Evolutionary conservation across 2,888 invertebrate species (phyloP).

Genomic region (Apotomis betuletana): DNA sequence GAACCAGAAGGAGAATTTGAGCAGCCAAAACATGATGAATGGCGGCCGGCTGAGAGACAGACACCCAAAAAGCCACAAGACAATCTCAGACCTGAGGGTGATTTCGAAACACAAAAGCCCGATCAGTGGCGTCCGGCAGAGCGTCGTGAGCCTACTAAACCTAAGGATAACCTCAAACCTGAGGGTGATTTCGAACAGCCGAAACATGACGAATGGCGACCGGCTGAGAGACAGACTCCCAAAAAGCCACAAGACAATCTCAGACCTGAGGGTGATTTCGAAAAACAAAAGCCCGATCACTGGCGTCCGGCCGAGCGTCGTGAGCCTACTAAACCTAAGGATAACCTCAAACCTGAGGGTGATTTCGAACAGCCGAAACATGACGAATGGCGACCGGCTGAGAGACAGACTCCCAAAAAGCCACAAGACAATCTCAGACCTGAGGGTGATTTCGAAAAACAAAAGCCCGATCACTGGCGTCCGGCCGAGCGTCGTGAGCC

Average conservation of each 20-base stretch:
- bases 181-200: slow-evolving; percentile 78
- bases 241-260: slow-evolving; percentile 85
- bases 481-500: too few species aligned
- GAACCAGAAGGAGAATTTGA: slow-evolving; percentile 67
- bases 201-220: slow-evolving; percentile 54
- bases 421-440: too few species aligned
- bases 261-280: slow-evolving; percentile 82
- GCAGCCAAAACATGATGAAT: slow-evolving; percentile 53
- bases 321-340: slow-evolving; percentile 64
- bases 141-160: slow-evolving; percentile 59
- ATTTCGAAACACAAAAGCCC: slow-evolving; percentile 70
- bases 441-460: too few species aligned
- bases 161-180: slow-evolving; percentile 77
- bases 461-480: too few species aligned
- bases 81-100: slow-evolving; percentile 84
- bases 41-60: too few species aligned
- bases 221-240: too few species aligned
- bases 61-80: slow-evolving; percentile 83
- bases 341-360: slow-evolving; percentile 81
- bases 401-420: too few species aligned
- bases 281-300: slow-evolving; percentile 63
- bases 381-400: slow-evolving; percentile 41
- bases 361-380: slow-evolving; percentile 68
- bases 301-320: slow-evolving; percentile 69
- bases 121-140: slow-evolving; percentile 71